phyloP scores from a whole-genome alignment of 1,140 invertebrate genomes.

The Neuroterus valhalla region DNA sequence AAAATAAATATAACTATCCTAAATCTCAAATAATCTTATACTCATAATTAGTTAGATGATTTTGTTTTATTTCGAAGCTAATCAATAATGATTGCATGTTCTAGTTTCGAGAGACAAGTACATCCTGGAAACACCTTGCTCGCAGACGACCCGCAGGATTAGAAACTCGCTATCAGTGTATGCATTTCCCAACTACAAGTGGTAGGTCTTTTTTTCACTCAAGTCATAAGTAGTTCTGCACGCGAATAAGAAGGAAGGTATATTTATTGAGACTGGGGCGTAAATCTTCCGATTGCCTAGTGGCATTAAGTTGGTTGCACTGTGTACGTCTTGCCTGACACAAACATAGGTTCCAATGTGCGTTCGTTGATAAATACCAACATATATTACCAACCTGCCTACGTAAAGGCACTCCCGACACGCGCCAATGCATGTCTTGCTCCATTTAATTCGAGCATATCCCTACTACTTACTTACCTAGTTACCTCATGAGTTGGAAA shows the following conservation, averaged over 20 bases:
- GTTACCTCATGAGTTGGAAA: conserved; percentile 70
- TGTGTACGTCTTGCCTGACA: conserved; percentile 28
- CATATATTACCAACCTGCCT: conserved; percentile 41
- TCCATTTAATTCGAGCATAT: conserved; percentile 71
- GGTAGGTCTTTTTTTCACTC: conserved; percentile 42
- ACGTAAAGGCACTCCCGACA: conserved; percentile 71
- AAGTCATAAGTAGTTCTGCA: conserved; percentile 10
- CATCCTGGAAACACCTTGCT: conserved; percentile 43
- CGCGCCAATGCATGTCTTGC: conserved; percentile 73
- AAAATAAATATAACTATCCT: too few species aligned
- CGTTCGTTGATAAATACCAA: conserved; percentile 27
- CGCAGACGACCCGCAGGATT: conserved; percentile 38
- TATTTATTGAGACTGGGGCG: conserved; percentile 29
- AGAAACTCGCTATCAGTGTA: conserved; percentile 30
- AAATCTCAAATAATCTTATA: neutral
- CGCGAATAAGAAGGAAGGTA: conserved; percentile 27
- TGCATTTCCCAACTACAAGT: conserved; percentile 36
- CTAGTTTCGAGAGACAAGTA: neutral
- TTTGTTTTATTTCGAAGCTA: neutral
- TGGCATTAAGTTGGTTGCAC: conserved; percentile 47
- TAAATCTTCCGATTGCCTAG: conserved; percentile 47
- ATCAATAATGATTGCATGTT: conserved; percentile 1
- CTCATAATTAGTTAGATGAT: neutral
- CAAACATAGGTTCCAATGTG: conserved; percentile 29
- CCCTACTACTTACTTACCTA: conserved; percentile 71